Base-by-base conservation (phyloP, 2,797 vertebrate species). In the Melanotaenia nigrans region DNA sequence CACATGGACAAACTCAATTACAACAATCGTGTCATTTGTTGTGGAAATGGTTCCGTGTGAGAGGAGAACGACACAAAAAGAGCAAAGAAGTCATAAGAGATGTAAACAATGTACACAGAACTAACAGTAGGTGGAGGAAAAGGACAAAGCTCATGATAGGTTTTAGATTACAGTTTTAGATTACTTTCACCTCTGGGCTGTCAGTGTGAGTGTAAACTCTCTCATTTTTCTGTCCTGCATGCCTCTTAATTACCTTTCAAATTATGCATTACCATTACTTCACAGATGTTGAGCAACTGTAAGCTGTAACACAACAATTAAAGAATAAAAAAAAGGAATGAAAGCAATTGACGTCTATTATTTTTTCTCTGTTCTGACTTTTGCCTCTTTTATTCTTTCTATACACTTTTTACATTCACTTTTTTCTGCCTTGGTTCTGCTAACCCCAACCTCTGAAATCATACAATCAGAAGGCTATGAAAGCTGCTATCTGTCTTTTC, bases 1-100 rank as follows among this genome's bases (percentile, higher is more conserved):
- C 92, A 92, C 92, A 91, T 92, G 90, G 91, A 89, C 89, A 92
- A 92, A 90, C 89, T 89, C 88, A 80, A 93, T 93, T 92, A 91
- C 65, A 79, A 63, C 71, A 73, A 68, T 73, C 2, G 18, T 40
- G 59, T 79, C 79, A 83, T 73, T 86, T 71, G 75, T 78, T 60
- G 70, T 68, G 68, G 82, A 86, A 86, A 74, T 74, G 33, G 45
- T 72, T 85, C 67, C 63, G 40, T 36, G 49, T 57, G 71, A 72
- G 68, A 65, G 20, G 47, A 65, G 30, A 32, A 42, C 54, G 30
- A 40, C 68, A 69, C 35, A 56, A 38, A 66, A 63, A 66, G 49
- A 22, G 18, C 2, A 32, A 32, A 60, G 30, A 45, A 40, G 30
- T 45, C 42, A 76, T 47, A 61, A 74, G 57, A 60, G 65, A 65